These are phyloP conservation scores for Andrena dorsata DNA, from an alignment of 2,888 invertebrate species.

Conservation along the genomic window DNA sequence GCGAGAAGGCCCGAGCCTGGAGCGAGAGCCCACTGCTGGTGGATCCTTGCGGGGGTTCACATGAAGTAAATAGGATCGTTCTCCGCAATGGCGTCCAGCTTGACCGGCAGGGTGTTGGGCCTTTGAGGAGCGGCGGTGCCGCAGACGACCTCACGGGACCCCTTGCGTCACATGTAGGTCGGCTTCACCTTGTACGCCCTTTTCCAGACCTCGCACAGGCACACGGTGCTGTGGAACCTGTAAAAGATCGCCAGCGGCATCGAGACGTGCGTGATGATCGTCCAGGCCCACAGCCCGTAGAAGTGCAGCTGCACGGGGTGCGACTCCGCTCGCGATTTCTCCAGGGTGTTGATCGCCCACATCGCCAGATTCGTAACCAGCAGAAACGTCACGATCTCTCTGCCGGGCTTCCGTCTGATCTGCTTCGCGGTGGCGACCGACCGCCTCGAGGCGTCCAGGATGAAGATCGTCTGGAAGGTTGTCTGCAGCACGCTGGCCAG, in stretches of 20 bases:
- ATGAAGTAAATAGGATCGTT: conserved; percentile 81
- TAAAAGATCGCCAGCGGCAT: conserved; percentile 97
- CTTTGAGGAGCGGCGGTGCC: conserved; percentile 70
- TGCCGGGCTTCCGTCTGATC: conserved; percentile 94
- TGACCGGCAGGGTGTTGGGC: conserved; percentile 77
- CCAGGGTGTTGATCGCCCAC: conserved; percentile 97
- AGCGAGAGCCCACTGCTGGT: background rate
- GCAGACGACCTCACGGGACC: conserved; percentile 75
- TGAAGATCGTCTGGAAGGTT: conserved; percentile 95
- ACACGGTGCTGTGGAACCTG: conserved; percentile 97
- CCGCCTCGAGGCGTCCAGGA: conserved; percentile 95
- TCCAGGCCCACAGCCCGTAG: conserved; percentile 98
- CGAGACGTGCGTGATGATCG: conserved; percentile 96
- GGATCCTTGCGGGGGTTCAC: conserved; percentile 63
- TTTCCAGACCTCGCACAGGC: conserved; percentile 98
- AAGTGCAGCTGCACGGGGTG: conserved; percentile 96
- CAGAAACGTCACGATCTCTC: conserved; percentile 97
- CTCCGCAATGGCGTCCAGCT: conserved; percentile 80
- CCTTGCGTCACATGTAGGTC: conserved; percentile 90
- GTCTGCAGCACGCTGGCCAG: conserved; percentile 95
- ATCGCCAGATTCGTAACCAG: conserved; percentile 95
- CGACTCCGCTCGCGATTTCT: conserved; percentile 95
- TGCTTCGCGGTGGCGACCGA: conserved; percentile 93
- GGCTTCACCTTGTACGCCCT: conserved; percentile 96
- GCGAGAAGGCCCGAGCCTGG: too few relatives aligned